These are phyloP conservation scores for Caenorhabditis panamensis DNA, from an alignment of 2,888 invertebrate genomes.

Conservation along the genomic window DNA sequence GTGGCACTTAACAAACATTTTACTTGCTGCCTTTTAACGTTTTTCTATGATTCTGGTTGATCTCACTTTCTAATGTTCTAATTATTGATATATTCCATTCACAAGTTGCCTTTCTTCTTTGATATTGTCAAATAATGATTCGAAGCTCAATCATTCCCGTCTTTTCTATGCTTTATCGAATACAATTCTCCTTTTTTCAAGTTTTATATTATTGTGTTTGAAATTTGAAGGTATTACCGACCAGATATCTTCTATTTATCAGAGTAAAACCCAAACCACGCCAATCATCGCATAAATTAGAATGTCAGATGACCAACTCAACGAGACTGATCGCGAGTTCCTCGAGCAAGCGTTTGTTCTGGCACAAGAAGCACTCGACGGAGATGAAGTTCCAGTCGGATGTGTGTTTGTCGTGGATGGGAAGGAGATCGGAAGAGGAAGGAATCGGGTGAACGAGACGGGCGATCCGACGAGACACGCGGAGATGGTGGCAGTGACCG, in stretches of 20 bases:
- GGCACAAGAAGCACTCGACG: slow-evolving; percentile 88
- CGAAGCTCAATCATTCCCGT: neutral
- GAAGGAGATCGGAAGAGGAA: slow-evolving; percentile 86
- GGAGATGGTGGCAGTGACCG: slow-evolving; percentile 95
- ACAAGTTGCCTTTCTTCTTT: slow-evolving; percentile 27
- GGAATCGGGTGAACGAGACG: slow-evolving; percentile 84
- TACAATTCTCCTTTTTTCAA: neutral
- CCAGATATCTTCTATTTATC: too few species aligned
- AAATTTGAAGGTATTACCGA: too few species aligned
- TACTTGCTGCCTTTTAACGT: neutral
- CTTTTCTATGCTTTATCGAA: neutral
- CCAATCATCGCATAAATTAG: neutral
- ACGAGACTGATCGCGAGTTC: slow-evolving; percentile 28
- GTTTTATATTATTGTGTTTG: too few species aligned
- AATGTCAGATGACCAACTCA: slow-evolving; percentile 20
- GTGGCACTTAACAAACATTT: slow-evolving; percentile 6
- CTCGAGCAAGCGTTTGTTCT: slow-evolving; percentile 75
- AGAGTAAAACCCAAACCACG: too few species aligned
- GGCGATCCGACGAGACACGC: slow-evolving; percentile 96
- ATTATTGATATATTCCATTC: slow-evolving; percentile 10
- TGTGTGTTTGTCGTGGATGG: slow-evolving; percentile 87
- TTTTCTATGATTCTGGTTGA: neutral
- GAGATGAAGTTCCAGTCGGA: slow-evolving; percentile 96
- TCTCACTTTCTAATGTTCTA: slow-evolving; percentile 1
- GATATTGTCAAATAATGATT: slow-evolving; percentile 18